A percentile compares a stretch with the other conserved stretches of the same genome.
These are phyloP conservation scores for Cylindroiulus punctatus DNA, from an alignment of 2,888 invertebrate genomes.

Conservation along the genomic window DNA sequence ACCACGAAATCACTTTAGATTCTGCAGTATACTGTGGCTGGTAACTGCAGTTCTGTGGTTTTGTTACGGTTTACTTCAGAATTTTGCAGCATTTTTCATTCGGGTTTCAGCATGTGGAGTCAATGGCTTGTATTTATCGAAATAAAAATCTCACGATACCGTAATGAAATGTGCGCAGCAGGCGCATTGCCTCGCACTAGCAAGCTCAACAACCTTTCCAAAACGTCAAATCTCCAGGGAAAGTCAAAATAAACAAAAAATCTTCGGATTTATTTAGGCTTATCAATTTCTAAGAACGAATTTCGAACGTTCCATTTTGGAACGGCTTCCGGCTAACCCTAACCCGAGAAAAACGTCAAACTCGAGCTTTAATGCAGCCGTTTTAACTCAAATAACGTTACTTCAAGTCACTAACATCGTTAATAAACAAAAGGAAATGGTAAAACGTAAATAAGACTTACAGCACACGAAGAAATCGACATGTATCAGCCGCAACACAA, in stretches of 20 bases:
- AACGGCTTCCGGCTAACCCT: background rate
- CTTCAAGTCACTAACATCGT: background rate
- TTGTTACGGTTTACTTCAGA: no score
- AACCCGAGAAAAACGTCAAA: background rate
- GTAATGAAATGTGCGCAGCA: no score
- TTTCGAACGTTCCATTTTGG: background rate
- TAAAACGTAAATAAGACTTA: background rate
- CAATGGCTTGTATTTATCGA: no score
- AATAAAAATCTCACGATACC: background rate
- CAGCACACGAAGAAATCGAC: background rate
- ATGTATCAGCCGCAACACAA: background rate
- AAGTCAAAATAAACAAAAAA: background rate
- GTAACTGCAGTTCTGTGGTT: no score
- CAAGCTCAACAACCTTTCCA: background rate
- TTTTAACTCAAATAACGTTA: background rate
- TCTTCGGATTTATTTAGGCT: background rate
- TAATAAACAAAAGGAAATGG: background rate
- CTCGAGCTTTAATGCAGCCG: background rate
- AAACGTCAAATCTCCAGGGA: background rate
- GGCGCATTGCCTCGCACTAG: no score
- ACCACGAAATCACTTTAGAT: no score
- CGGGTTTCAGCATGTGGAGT: no score
- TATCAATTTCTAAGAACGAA: background rate
- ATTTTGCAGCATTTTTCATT: no score
- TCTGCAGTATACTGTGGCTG: no score